Percentiles rank a stretch among this genome's conserved stretches.
These are phyloP conservation scores for Odontamblyopus lacepedii DNA, from an alignment of 2,797 vertebrate species.

Conservation along the genomic window DNA sequence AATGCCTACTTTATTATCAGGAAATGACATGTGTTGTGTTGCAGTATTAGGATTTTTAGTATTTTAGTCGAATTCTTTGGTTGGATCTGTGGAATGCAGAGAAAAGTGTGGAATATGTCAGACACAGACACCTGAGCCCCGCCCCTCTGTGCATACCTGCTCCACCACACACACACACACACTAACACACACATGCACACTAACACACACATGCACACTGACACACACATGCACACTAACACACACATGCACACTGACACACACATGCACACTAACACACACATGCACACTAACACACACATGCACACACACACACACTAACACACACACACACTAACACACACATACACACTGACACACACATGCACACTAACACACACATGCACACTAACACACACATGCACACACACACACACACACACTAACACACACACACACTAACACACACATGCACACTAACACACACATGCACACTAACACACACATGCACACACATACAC, in stretches of 20 bases:
- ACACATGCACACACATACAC: no score
- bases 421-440: no score
- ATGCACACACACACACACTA: not conserved
- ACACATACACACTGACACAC: no score
- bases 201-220: constrained; percentile 24
- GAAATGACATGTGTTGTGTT: not conserved
- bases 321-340: no score
- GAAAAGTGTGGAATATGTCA: constrained; percentile 2
- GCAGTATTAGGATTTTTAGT: not conserved
- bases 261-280: constrained; percentile 26
- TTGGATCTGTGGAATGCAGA: not conserved
- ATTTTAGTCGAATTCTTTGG: not conserved
- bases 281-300: constrained; percentile 16
- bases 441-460: no score
- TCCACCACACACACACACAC: constrained; percentile 17
- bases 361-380: no score
- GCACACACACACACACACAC: no score
- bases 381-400: no score
- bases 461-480: no score
- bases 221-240: constrained; percentile 23
- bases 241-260: constrained; percentile 28
- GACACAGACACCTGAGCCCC: constrained; percentile 40
- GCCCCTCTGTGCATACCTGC: constrained; percentile 22
- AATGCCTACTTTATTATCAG: no score
- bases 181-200: constrained; percentile 12